These are phyloP conservation scores for Hemiprocne comata DNA, from an alignment of 2,113 vertebrate genomes.

Conservation along the genomic window DNA sequence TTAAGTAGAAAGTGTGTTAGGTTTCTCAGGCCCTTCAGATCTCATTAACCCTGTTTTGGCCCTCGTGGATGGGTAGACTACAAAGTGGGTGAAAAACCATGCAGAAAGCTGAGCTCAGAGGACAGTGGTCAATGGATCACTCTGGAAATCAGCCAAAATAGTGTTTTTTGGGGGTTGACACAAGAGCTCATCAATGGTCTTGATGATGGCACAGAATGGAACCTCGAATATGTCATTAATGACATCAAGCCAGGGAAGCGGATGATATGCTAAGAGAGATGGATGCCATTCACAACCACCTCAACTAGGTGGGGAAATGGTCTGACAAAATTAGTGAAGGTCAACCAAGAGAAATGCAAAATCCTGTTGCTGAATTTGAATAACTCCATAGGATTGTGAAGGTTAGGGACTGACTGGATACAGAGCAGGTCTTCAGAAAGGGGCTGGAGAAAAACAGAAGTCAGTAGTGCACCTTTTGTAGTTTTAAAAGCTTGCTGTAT, in stretches of 20 bases:
- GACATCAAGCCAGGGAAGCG: fast-evolving
- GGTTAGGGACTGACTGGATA: background rate
- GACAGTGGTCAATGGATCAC: background rate
- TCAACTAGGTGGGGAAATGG: background rate
- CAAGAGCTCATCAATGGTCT: background rate
- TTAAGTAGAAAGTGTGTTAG: background rate
- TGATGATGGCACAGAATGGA: background rate
- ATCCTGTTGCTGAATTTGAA: background rate
- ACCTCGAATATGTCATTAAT: background rate
- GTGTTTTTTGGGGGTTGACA: background rate
- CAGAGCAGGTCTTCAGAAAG: background rate
- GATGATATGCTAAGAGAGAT: background rate
- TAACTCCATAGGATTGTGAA: background rate
- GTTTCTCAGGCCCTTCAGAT: background rate
- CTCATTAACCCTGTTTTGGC: background rate
- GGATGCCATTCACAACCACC: fast-evolving
- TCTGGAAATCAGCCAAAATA: background rate
- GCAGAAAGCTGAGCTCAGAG: background rate
- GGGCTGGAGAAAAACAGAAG: background rate
- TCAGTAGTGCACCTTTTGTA: background rate
- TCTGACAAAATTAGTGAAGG: background rate
- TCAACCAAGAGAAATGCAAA: background rate
- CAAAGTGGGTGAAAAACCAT: background rate
- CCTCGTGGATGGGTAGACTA: background rate
- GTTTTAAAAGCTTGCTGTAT: background rate